Base-by-base conservation (phyloP, 2,113 vertebrate genomes). In the Brienomyrus longianalis region DNA sequence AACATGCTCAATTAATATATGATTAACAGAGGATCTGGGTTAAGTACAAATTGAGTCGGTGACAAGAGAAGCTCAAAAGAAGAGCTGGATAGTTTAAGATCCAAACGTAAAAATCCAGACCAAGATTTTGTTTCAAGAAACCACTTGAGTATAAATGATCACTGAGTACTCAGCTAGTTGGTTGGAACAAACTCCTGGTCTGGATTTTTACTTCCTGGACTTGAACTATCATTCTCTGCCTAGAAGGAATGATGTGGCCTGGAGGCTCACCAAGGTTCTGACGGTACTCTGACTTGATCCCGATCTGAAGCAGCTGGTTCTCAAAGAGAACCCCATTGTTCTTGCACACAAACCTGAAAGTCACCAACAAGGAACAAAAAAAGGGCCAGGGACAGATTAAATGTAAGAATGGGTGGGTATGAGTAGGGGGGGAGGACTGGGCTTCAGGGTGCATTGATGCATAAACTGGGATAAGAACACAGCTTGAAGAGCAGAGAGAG, bases 261-360 rank as follows among this genome's bases (percentile, higher is more conserved):
- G 52, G 2, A 10, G 27, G 93, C 96, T 93, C 91, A 98, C 98
- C 98, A 85, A 98, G 94, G 89, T 98, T 98, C 96, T 98, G 98
- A 88, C 98, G 96, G 92, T 98, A 98, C 94, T 98, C 98, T 0
- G 98, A 98, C 93, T 98, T 98, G 89, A 98, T 97, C 45, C 98
- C 98, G 0, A 98, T 98, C 94, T 98, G 98, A 88, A 98, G 93
- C 84, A 98, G 96, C 91, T 98, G 97, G 92, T 98, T 98, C 94
- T 98, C 98, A 93, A 98, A 98, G 88, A 98, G 95, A 91, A 98
- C 97, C 0, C 98, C 97, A 0, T 98, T 98, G 92, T 98, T 98
- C 96, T 98, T 98, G 94, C 98, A 98, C 87, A 98, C 98, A 91
- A 98, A 98, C 95, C 97, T 98, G 47, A 62, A 27, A 39, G 50